phyloP scores from a whole-genome alignment of 2,797 vertebrate genomes.

The Sphaeramia orbicularis region DNA sequence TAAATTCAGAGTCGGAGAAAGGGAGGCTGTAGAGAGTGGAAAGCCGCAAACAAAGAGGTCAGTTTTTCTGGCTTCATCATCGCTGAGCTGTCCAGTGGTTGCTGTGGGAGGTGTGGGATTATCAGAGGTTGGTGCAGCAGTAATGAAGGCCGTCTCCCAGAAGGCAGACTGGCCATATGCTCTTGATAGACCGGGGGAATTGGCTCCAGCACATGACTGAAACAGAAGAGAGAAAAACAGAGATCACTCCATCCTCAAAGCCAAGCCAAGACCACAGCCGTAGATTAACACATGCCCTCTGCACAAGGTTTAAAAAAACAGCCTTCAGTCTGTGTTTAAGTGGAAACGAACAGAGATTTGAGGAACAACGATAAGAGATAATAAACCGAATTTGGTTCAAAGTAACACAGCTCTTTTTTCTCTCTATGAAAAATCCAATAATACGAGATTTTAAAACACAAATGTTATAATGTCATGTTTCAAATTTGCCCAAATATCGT shows the following conservation, averaged over 20 bases:
- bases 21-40: constrained; percentile 24
- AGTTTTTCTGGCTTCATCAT: constrained; percentile 51
- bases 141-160: constrained; percentile 59
- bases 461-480: not conserved
- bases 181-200: constrained; percentile 42
- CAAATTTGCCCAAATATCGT: not conserved
- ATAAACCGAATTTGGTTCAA: not conserved
- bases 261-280: constrained; percentile 2
- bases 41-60: constrained; percentile 35
- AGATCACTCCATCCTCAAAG: constrained; percentile 23
- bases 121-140: constrained; percentile 50
- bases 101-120: constrained; percentile 50
- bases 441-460: too few relatives aligned
- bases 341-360: not conserved
- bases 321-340: constrained; percentile 17
- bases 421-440: too few relatives aligned
- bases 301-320: constrained; percentile 1
- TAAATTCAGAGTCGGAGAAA: constrained; percentile 29
- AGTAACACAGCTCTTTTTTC: not conserved
- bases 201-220: constrained; percentile 41
- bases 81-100: constrained; percentile 38
- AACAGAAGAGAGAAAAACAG: constrained; percentile 38
- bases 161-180: constrained; percentile 44
- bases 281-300: not conserved
- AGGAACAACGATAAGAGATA: not conserved